Evolutionary conservation across 2,797 vertebrate species (phyloP).

Genomic region (Valencia hispanica): DNA sequence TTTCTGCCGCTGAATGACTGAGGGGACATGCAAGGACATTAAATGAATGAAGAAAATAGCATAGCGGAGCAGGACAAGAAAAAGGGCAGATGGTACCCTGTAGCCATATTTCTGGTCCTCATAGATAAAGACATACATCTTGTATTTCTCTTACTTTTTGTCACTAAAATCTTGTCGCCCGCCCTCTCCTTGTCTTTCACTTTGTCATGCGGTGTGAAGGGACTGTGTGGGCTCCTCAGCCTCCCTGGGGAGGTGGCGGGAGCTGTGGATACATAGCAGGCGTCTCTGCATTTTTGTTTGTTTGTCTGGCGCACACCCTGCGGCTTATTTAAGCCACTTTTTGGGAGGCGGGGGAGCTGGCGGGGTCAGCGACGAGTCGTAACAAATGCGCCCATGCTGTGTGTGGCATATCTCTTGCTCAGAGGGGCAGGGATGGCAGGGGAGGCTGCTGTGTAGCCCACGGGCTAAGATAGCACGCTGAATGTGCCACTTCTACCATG

Average conservation of each 20-base stretch:
- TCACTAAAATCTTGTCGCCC: slow-evolving; percentile 20
- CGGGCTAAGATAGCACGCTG: slow-evolving; percentile 54
- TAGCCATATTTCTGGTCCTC: slow-evolving; percentile 59
- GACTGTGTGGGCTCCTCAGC: slow-evolving; percentile 41
- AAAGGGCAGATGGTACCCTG: slow-evolving; percentile 45
- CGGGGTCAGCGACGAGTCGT: slow-evolving; percentile 54
- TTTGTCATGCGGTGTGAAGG: slow-evolving; percentile 41
- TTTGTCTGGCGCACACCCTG: slow-evolving; percentile 48
- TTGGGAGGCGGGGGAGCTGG: slow-evolving; percentile 35
- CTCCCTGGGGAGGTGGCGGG: slow-evolving; percentile 38
- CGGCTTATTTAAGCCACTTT: slow-evolving; percentile 66
- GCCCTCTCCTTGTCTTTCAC: slow-evolving; percentile 32
- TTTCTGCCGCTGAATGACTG: slow-evolving; percentile 28
- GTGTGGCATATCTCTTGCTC: slow-evolving; percentile 17
- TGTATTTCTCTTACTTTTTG: slow-evolving; percentile 24
- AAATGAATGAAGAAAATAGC: slow-evolving; percentile 15
- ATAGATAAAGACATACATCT: slow-evolving; percentile 61
- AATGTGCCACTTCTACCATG: slow-evolving; percentile 46
- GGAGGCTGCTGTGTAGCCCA: slow-evolving; percentile 50
- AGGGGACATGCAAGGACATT: slow-evolving; percentile 18
- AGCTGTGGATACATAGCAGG: slow-evolving; percentile 43
- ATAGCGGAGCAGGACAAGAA: slow-evolving; percentile 9
- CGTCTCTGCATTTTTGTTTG: slow-evolving; percentile 55
- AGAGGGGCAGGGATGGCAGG: slow-evolving; percentile 30
- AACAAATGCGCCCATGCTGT: slow-evolving; percentile 46